Evolutionary conservation across 2,888 invertebrate species (phyloP), one percentile per base, ranked within the genome.

Genomic region (Romanomermis culicivorax): DNA sequence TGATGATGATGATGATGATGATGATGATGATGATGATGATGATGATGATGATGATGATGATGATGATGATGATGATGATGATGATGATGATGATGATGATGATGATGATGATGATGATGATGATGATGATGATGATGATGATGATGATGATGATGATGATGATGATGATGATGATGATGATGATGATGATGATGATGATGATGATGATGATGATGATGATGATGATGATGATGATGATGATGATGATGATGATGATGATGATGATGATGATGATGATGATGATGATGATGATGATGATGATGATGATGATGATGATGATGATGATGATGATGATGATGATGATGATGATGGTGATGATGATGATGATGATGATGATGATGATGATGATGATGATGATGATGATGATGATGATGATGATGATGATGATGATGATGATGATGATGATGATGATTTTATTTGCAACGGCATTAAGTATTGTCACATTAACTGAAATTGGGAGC

Each of bases 271-370:
- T 51, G 42, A 51, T 51, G 42, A 51, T 51, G 42, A 51, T 51
- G 42, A 51, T 51, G 42, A 51, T 51, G 42, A 51, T 51, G 42
- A 51, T 51, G 42, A 51, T 51, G 42, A 51, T 51, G 51, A 51
- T 51, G 42, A 51, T 51, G 42, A 51, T 51, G 42, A 51, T 51
- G 42, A 51, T 51, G 42, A 51, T 51, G 51, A 51, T 51, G 42
- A 51, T 51, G 42, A 51, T 51, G 42, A 51, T 51, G 42, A 51
- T 51, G 51, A 51, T 51, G 51, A 51, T 51, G 51, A 51, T 51
- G 42, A 51, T 51, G 42, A 51, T 51, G 51, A 51, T 51, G 51
- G 49, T 51, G 51, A 51, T 51, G 51, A 51, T 51, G 42, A 51
- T 51, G 48, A 48, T 48, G 48, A 48, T 48, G 48, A 48, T 48